These are phyloP conservation scores for Drosophila paramelanica DNA, from an alignment of 2,888 invertebrate species.

Conservation along the genomic window DNA sequence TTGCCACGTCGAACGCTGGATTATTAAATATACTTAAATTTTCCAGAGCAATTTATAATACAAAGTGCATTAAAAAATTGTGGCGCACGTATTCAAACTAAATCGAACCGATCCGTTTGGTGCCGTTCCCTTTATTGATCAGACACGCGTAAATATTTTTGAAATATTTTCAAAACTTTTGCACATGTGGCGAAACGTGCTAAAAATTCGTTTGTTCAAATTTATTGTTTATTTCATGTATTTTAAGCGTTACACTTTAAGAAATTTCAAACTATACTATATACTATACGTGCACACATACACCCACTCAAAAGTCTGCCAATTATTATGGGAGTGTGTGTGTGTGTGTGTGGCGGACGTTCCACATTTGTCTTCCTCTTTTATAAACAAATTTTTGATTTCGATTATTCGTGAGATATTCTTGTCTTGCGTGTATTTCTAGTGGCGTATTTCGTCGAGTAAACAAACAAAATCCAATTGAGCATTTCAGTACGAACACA, in stretches of 20 bases:
- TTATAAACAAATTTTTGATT: constrained; percentile 73
- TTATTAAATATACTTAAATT: constrained; percentile 22
- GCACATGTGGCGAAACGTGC: constrained; percentile 79
- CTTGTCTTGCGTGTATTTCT: constrained; percentile 73
- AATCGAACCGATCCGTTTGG: constrained; percentile 6
- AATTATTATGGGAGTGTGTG: background rate
- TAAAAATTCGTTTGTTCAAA: constrained; percentile 64
- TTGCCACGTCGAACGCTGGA: constrained; percentile 36
- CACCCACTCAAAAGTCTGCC: background rate
- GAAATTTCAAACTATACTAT: constrained; percentile 47
- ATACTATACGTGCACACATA: constrained; percentile 17
- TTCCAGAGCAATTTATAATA: constrained; percentile 22
- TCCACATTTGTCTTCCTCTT: constrained; percentile 79
- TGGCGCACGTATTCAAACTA: background rate
- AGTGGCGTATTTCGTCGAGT: constrained; percentile 69
- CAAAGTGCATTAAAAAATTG: constrained; percentile 59
- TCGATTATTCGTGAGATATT: constrained; percentile 73
- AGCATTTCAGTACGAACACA: constrained; percentile 53
- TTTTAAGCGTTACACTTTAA: constrained; percentile 79
- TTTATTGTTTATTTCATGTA: constrained; percentile 72
- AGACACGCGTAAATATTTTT: constrained; percentile 53
- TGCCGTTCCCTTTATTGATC: constrained; percentile 51
- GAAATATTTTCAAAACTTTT: constrained; percentile 65
- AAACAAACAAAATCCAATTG: constrained; percentile 76
- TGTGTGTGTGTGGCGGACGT: constrained; percentile 62